Evolutionary conservation across 2,113 vertebrate species (phyloP), one percentile per base, ranked within the genome.

Genomic region (Hippolais icterina): DNA sequence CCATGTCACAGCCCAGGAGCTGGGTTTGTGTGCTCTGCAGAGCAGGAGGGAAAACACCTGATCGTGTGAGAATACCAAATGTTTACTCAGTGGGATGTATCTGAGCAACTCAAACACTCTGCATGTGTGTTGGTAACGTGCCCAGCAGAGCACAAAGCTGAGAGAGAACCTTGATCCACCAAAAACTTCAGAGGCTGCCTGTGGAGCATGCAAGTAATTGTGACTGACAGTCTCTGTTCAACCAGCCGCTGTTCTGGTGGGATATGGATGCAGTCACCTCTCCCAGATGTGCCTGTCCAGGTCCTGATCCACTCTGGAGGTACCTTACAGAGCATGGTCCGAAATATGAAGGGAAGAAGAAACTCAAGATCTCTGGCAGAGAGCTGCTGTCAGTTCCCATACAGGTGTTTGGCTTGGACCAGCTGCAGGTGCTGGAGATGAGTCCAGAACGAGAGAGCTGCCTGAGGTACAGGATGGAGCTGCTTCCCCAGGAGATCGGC

Each of bases 371-470:
- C 28, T 94, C 94, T 4, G 97, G 95, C 71, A 97, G 94, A 74
- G 93, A 97, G 15, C 81, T 98, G 37, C 24, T 24, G 1, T 92
- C 82, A 0, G 69, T 97, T 29, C 96, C 96, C 5, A 24, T 0
- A 1, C 80, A 94, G 47, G 49, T 97, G 24, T 98, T 98, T 39
- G 33, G 56, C 24, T 41, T 97, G 75, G 92, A 97, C n/a, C 79
- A 95, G 37, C 68, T 97, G 76, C 75, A 95, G n/a, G 84, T 93
- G 39, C 75, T 98, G 70, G 96, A 98, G 76, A 97, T 97, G 95
- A 98, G 92, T 49, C 95, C 92, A 5, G 96, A 97, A 82, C 23
- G 78, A 49, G 95, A 97, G 53, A 96, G 95, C 44, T 96, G 96
- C 74, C 83, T 97, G 59, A 88, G 42, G 35, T 97, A 97, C 60